Conservation (phyloP, 1,140 invertebrate genomes). For the Anastrepha ludens region DNA sequence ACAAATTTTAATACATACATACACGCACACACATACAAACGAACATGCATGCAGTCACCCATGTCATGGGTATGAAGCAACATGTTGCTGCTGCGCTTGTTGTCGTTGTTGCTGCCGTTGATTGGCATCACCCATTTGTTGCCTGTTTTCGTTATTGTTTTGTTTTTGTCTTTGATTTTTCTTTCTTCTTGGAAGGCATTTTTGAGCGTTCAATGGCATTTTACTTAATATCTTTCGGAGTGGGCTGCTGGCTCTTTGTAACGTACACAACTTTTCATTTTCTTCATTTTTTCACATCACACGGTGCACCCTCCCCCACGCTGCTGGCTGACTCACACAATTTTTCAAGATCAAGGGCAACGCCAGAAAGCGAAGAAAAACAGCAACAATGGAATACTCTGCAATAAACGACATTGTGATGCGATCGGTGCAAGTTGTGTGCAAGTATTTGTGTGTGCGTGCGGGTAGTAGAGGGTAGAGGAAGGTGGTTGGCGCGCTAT, state of each 20-base stretch:
- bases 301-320: not conserved
- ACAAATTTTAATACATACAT: not conserved
- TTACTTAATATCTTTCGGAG: slow-evolving; percentile 1
- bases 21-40: not conserved
- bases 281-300: slow-evolving; percentile 1
- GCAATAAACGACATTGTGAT: not conserved
- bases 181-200: slow-evolving; percentile 30
- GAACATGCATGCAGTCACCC: not conserved
- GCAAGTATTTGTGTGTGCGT: not conserved
- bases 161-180: not conserved
- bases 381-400: not conserved
- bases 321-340: not conserved
- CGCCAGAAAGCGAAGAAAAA: not conserved
- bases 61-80: slow-evolving; percentile 8
- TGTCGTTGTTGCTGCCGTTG: slow-evolving; percentile 12
- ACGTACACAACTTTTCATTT: not conserved
- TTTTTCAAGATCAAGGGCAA: slow-evolving; percentile 47
- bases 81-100: slow-evolving; percentile 25
- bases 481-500: not conserved
- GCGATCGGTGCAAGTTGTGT: not conserved
- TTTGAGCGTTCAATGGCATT: slow-evolving; percentile 50
- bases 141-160: not conserved
- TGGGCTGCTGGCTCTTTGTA: not conserved
- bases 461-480: not conserved
- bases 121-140: slow-evolving; percentile 48